Percentiles rank a stretch among this genome's conserved stretches.
phyloP scores from a whole-genome alignment of 92 coral and sea anemone species.

The Isaurus tuberculatus region DNA sequence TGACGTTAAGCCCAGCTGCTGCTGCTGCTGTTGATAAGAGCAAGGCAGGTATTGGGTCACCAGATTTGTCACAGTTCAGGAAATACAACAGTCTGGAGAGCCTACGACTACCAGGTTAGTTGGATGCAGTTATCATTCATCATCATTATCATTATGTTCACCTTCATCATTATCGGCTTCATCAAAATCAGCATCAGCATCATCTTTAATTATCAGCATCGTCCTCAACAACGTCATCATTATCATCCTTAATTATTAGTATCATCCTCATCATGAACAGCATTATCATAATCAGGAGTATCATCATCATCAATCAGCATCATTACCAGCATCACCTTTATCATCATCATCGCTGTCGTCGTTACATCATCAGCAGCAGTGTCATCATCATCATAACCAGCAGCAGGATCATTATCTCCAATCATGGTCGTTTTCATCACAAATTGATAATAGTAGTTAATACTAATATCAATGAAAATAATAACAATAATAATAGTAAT shows the following conservation, averaged over 20 bases:
- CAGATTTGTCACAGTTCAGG: conserved; percentile 67
- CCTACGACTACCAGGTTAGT: conserved; percentile 80
- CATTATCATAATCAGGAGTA: neutral
- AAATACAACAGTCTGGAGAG: conserved; percentile 79
- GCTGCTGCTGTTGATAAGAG: conserved; percentile 55
- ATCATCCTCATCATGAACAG: neutral
- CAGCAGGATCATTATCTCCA: neutral
- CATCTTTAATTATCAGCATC: neutral
- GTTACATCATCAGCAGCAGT: neutral
- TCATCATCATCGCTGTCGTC: neutral
- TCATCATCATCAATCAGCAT: neutral
- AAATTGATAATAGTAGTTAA: too few relatives aligned
- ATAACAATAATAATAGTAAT: too few relatives aligned
- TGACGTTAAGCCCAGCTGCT: conserved; percentile 56
- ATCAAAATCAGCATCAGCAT: neutral
- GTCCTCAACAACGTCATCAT: neutral
- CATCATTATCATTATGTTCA: neutral
- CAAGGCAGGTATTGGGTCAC: conserved; percentile 37
- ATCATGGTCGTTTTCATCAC: neutral
- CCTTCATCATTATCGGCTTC: neutral
- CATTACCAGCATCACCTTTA: neutral
- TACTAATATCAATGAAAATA: too few relatives aligned
- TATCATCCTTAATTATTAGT: neutral
- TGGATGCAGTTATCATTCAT: neutral
- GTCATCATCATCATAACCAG: neutral